Evolutionary conservation across 2,113 vertebrate genomes (phyloP), one percentile per base, ranked within the genome.

Genomic region (Glaucidium brasilianum): DNA sequence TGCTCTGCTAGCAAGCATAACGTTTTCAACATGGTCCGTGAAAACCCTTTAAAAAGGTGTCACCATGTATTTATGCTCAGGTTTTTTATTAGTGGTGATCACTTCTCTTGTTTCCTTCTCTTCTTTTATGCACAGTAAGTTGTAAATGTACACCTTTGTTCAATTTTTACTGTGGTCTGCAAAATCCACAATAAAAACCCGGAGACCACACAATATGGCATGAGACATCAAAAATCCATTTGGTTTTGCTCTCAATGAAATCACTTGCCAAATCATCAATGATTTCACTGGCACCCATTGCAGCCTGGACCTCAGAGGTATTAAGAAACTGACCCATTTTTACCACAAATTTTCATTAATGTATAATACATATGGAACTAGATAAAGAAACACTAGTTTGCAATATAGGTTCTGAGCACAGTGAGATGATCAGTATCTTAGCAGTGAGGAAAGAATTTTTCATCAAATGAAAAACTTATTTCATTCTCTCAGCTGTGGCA

Each of bases 11-110:
- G 92, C 67, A 79, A 96, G 90, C 81, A 73, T 32, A 88, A 88
- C 30, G 29, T 91, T 96, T 95, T 93, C 92, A 97, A 95, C 87
- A 45, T 19, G 13, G 85, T 89, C 85, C 91, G 49, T 53, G 84
- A 85, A 89, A 95, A 85, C 19, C 49, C 83, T 85, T 91, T 88
- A 81, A 86, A 95, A 96, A 91, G 71, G 89, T 83, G 71, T 59
- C 85, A 67, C 62, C 45, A 8, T 13, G n/a, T 95, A 76, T 96
- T 92, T 91, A 93, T 18, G 43, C 58, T 78, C 76, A 69, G 69
- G 34, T 69, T 87, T 91, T 92, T 89, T 85, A 34, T 71, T 59
- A 91, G 47, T 53, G 35, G 52, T 71, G 88, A 83, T 91, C 62
- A 53, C 90, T 87, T 95, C 55, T 52, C 27, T 45, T 75, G 55